Percentiles rank a stretch among this genome's conserved stretches.
These are phyloP conservation scores for Heliconius melpomene DNA, from an alignment of 1,140 invertebrate species.

Conservation along the genomic window DNA sequence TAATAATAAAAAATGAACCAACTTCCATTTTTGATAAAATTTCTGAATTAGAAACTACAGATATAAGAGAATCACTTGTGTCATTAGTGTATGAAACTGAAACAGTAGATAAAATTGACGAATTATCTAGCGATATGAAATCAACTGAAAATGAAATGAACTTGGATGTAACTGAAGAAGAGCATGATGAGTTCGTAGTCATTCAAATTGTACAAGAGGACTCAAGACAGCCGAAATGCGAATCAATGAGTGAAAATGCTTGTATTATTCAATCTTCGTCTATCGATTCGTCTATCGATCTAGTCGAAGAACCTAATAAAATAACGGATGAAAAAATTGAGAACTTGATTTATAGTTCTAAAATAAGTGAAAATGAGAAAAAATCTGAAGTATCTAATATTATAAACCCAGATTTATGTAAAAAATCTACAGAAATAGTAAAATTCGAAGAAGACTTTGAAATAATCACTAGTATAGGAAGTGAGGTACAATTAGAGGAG, in stretches of 20 bases:
- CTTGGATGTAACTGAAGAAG: slow-evolving; percentile 28
- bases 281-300: slow-evolving; percentile 33
- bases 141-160: slow-evolving; percentile 11
- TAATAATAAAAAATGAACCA: not conserved
- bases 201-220: slow-evolving; percentile 34
- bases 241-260: not conserved
- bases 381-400: not conserved
- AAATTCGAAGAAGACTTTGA: slow-evolving; percentile 40
- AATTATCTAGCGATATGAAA: not conserved
- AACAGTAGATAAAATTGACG: not conserved
- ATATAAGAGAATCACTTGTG: slow-evolving; percentile 40
- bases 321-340: slow-evolving; percentile 43
- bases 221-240: not conserved
- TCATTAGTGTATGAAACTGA: slow-evolving; percentile 30
- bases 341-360: slow-evolving; percentile 14
- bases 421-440: not conserved
- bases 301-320: slow-evolving; percentile 48
- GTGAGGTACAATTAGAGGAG: slow-evolving; percentile 18
- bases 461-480: slow-evolving; percentile 35
- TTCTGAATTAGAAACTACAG: slow-evolving; percentile 18
- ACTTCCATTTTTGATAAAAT: not conserved
- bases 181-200: slow-evolving; percentile 39
- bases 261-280: slow-evolving; percentile 31
- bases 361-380: slow-evolving; percentile 11
- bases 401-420: not conserved